phyloP scores from a whole-genome alignment of 2,888 invertebrate genomes.

The Xanthorhoe designata region DNA sequence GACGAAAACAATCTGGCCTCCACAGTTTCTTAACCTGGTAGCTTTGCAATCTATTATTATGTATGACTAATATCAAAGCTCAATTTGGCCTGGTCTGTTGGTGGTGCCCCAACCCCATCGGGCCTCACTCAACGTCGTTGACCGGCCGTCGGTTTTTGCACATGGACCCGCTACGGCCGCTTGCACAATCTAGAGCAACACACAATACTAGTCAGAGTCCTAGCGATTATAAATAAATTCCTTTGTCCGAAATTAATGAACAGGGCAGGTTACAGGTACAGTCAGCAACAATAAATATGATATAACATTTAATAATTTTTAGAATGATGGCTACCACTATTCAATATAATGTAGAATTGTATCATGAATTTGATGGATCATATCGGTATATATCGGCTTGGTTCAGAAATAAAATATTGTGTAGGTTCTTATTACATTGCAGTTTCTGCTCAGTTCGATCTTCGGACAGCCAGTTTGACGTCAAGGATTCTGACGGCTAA shows the following conservation, averaged over 20 bases:
- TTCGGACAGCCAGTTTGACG: slow-evolving; percentile 1
- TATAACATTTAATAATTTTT: too few species aligned
- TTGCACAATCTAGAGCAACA: slow-evolving; percentile 71
- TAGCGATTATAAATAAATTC: slow-evolving; percentile 11
- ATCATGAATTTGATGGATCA: background rate
- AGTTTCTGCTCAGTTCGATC: background rate
- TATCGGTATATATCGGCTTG: background rate
- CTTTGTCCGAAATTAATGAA: slow-evolving; percentile 10
- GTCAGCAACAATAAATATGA: too few species aligned
- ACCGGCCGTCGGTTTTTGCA: slow-evolving; percentile 75
- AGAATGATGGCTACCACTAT: too few species aligned
- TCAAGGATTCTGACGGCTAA: slow-evolving; percentile 10
- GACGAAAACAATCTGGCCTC: slow-evolving; percentile 34
- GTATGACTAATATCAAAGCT: slow-evolving; percentile 48
- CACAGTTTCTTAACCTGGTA: slow-evolving; percentile 38
- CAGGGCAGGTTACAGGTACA: background rate
- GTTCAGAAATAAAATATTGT: slow-evolving; percentile 2
- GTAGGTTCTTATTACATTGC: background rate
- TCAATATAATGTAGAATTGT: background rate
- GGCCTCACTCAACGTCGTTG: slow-evolving; percentile 80
- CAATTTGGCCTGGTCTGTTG: slow-evolving; percentile 44
- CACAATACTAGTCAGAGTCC: slow-evolving; percentile 53
- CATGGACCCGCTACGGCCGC: slow-evolving; percentile 59
- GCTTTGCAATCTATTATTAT: slow-evolving; percentile 43
- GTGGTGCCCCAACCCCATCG: slow-evolving; percentile 68